Conservation (phyloP, 2,113 vertebrate genomes). For the Dissostichus mawsoni region DNA sequence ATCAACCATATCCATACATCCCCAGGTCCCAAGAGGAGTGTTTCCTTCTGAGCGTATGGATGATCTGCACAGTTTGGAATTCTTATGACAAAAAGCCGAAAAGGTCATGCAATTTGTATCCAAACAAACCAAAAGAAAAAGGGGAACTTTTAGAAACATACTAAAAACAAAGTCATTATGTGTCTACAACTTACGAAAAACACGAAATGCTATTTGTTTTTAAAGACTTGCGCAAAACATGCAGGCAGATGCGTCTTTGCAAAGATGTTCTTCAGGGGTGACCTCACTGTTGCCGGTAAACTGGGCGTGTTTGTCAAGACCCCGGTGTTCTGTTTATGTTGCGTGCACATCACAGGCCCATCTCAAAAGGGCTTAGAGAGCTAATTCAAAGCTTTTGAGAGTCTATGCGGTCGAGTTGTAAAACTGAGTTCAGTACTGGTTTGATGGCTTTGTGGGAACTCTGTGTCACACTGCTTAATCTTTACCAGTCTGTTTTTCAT, state of each 20-base stretch:
- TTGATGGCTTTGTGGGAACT: slow-evolving; percentile 51
- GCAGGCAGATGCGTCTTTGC: slow-evolving; percentile 23
- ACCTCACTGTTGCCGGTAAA: slow-evolving; percentile 69
- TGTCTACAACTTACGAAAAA: slow-evolving; percentile 6
- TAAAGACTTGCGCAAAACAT: not conserved
- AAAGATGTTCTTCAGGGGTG: slow-evolving; percentile 22
- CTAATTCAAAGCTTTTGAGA: slow-evolving; percentile 53
- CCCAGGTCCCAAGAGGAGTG: not conserved
- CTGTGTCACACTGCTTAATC: slow-evolving; percentile 28
- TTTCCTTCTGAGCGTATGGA: not conserved
- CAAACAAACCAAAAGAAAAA: not conserved
- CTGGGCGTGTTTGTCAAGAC: slow-evolving; percentile 69
- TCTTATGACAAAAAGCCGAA: slow-evolving; percentile 27
- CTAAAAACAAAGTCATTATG: not conserved
- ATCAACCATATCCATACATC: slow-evolving; percentile 1
- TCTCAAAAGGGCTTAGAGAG: slow-evolving; percentile 57
- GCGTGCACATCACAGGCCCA: slow-evolving; percentile 67
- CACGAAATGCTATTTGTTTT: not conserved
- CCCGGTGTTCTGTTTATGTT: slow-evolving; percentile 74
- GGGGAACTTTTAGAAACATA: not conserved
- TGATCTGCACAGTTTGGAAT: slow-evolving; percentile 24
- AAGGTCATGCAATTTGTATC: not conserved
- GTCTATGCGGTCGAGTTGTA: slow-evolving; percentile 44
- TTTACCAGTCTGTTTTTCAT: slow-evolving; percentile 18
- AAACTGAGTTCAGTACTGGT: slow-evolving; percentile 41